Evolutionary conservation across 2,113 vertebrate species (phyloP).

Genomic region (Caranx ignobilis): DNA sequence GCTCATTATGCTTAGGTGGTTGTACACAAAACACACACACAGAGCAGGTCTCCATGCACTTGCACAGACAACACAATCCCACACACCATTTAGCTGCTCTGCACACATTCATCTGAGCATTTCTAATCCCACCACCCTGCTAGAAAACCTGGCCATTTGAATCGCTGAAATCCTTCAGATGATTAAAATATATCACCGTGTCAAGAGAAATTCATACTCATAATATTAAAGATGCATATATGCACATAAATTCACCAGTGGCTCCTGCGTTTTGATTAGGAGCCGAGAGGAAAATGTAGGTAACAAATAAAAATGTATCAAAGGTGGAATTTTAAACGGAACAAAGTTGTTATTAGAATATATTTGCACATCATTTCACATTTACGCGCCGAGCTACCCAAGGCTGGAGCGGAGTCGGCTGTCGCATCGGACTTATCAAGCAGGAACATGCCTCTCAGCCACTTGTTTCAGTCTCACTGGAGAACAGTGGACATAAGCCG

Average conservation of each 20-base stretch:
- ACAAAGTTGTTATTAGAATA: slow-evolving; percentile 50
- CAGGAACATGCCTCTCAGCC: slow-evolving; percentile 50
- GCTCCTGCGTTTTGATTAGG: slow-evolving; percentile 29
- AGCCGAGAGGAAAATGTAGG: slow-evolving; percentile 28
- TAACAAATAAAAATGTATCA: slow-evolving; percentile 41
- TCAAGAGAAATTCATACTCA: slow-evolving; percentile 36
- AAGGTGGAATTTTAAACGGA: slow-evolving; percentile 34
- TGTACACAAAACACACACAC: slow-evolving; percentile 29
- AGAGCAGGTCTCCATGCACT: background rate
- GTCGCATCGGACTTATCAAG: slow-evolving; percentile 66
- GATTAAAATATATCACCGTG: slow-evolving; percentile 65
- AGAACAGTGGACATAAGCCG: slow-evolving; percentile 31
- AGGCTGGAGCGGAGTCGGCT: slow-evolving; percentile 41
- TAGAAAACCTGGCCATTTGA: slow-evolving; percentile 49
- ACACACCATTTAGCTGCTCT: slow-evolving; percentile 10
- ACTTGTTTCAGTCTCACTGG: slow-evolving; percentile 47
- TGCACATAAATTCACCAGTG: slow-evolving; percentile 46
- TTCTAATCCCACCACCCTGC: slow-evolving; percentile 53
- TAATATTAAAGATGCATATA: slow-evolving; percentile 56
- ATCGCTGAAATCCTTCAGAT: slow-evolving; percentile 46
- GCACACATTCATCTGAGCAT: slow-evolving; percentile 14
- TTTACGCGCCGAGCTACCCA: background rate
- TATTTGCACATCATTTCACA: slow-evolving; percentile 46
- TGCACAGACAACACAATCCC: background rate
- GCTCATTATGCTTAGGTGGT: slow-evolving; percentile 50